Conservation (phyloP, 2,797 vertebrate species). For the Pterois miles region DNA sequence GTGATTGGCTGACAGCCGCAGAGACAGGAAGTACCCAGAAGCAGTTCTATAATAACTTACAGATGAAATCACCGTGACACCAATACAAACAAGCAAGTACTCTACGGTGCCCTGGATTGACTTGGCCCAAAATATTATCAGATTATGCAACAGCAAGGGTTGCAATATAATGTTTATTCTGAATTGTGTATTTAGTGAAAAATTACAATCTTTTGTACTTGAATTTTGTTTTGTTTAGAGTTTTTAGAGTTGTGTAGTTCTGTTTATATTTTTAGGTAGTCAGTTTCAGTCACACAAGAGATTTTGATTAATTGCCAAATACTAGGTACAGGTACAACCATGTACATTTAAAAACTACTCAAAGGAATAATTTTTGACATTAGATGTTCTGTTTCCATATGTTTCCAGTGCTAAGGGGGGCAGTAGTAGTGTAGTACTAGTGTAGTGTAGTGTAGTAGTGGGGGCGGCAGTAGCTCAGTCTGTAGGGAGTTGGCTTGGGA, state of each 20-base stretch:
- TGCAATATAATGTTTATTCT: slow-evolving; percentile 26
- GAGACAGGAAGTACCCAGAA: slow-evolving; percentile 79
- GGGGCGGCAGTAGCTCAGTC: no score
- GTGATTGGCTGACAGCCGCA: slow-evolving; percentile 74
- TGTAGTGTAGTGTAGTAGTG: no score
- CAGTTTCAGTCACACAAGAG: not conserved
- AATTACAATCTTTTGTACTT: not conserved
- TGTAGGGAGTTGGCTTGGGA: no score
- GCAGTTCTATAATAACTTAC: slow-evolving; percentile 74
- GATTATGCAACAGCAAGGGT: slow-evolving; percentile 42
- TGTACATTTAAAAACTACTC: not conserved
- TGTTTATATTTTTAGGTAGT: not conserved
- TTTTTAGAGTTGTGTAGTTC: not conserved
- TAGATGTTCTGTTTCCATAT: not conserved
- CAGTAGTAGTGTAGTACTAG: no score
- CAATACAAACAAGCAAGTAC: slow-evolving; percentile 48
- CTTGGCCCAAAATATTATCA: slow-evolving; percentile 48
- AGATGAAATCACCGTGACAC: slow-evolving; percentile 75
- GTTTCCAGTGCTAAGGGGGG: no score
- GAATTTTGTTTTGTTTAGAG: no score
- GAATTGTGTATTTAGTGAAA: not conserved
- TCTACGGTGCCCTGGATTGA: slow-evolving; percentile 37
- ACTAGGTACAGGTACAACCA: not conserved
- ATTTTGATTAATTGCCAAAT: not conserved
- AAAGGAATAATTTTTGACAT: not conserved